Evolutionary conservation across 2,113 vertebrate species (phyloP).

Genomic region (Leptobrachium leishanense): DNA sequence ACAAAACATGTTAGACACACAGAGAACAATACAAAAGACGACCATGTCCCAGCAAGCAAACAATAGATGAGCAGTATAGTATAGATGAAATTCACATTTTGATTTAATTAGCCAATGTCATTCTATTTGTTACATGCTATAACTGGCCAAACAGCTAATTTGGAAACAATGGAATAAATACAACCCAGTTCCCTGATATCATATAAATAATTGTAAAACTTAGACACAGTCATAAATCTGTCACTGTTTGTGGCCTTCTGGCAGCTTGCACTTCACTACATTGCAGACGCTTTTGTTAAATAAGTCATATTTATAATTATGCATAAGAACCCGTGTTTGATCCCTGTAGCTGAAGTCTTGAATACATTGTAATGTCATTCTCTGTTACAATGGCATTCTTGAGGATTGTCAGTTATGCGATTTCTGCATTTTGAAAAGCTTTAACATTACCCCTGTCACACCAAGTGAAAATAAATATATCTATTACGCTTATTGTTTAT

Average conservation of each 20-base stretch:
- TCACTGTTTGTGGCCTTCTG: not conserved
- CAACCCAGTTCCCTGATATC: not conserved
- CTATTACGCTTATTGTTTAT: constrained; percentile 12
- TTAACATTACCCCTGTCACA: constrained; percentile 8
- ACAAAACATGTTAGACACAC: no score
- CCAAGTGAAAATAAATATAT: not conserved
- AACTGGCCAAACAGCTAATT: not conserved
- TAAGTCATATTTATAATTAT: constrained; percentile 10
- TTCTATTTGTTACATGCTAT: not conserved
- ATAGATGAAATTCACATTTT: not conserved
- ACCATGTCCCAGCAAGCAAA: no score
- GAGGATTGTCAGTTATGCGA: not conserved
- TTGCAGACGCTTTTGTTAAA: not conserved
- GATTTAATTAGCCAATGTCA: no score
- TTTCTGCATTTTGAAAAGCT: not conserved
- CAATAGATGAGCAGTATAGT: no score
- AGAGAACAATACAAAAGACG: no score
- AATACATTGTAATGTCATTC: not conserved
- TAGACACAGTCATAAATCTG: not conserved
- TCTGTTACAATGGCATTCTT: constrained; percentile 2
- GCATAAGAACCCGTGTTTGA: not conserved
- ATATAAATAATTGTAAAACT: not conserved
- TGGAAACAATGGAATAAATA: not conserved
- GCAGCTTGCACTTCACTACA: not conserved
- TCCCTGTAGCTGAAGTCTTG: not conserved